Percentiles rank a stretch among this genome's conserved stretches.
Evolutionary conservation across 2,113 vertebrate genomes (phyloP).

Genomic region (Ptilonorhynchus violaceus): DNA sequence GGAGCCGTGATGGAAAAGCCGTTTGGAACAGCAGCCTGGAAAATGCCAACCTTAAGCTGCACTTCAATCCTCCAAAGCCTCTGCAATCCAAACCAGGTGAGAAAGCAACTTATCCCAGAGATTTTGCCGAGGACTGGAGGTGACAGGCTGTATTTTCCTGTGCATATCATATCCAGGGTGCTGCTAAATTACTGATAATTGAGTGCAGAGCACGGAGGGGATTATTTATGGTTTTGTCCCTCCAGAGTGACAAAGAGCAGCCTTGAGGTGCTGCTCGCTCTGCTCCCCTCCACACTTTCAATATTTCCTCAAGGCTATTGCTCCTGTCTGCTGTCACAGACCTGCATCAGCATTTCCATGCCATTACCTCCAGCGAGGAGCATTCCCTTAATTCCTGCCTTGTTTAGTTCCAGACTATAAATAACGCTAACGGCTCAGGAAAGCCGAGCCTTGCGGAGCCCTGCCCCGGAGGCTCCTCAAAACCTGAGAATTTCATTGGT

Average conservation of each 20-base stretch:
- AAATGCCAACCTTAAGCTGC: constrained; percentile 70
- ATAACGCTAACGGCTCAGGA: constrained; percentile 31
- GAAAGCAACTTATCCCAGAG: neutral
- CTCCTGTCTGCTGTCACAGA: constrained; percentile 34
- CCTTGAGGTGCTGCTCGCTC: constrained; percentile 18
- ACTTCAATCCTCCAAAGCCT: constrained; percentile 9
- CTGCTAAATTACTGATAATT: constrained; percentile 40
- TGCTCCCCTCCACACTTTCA: constrained; percentile 15
- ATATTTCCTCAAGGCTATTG: neutral
- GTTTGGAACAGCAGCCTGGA: constrained; percentile 78
- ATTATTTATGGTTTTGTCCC: constrained; percentile 10
- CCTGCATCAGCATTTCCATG: constrained; percentile 41
- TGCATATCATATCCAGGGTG: neutral
- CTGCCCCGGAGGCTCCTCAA: constrained; percentile 22
- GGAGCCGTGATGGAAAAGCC: constrained; percentile 76
- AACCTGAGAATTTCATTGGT: constrained; percentile 16
- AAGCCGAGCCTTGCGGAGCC: neutral
- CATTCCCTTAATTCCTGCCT: constrained; percentile 64
- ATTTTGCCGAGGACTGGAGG: neutral
- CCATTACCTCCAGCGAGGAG: constrained; percentile 20
- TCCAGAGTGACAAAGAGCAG: constrained; percentile 46
- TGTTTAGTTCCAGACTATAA: constrained; percentile 56
- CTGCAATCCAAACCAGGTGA: constrained; percentile 41
- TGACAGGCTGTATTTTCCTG: neutral
- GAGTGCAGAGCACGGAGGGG: neutral